Evolutionary conservation across 2,113 vertebrate species (phyloP), one percentile per base, ranked within the genome.

Genomic region (Eptesicus fuscus): DNA sequence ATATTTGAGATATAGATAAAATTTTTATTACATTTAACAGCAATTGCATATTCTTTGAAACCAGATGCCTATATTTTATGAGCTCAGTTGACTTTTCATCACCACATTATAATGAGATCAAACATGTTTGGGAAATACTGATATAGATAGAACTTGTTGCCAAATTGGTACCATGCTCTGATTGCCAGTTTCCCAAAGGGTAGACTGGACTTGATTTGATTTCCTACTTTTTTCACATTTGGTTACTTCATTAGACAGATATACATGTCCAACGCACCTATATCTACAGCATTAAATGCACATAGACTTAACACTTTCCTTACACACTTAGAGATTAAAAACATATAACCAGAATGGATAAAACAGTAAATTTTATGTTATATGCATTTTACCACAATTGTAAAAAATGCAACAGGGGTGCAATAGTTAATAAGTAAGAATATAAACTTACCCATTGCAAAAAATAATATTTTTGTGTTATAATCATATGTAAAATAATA

Each of bases 21-120:
- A 85, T 78, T 92, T 88, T 91, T 23, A 93, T 91, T 63, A 67
- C 61, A 30, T 65, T 65, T 53, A 73, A 51, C 4, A 90, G 25
- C 23, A 76, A 14, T 42, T 37, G 61, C 28, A n/a, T 90, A 88
- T 87, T 84, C 67, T 90, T 49, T 77, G 80, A 95, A 30, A 71
- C 9, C 6, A 22, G 28, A 73, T 95, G 63, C 51, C 70, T 86
- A 11, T 71, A 87, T 90, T 96, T 92, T 76, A 80, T 83, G 42
- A 92, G 44, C 23, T 93, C 82, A 80, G 20, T 56, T 96, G 80
- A 76, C 25, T 85, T 93, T 96, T 95, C 74, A 91, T 93, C 40
- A 83, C 30, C 51, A 85, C 59, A 32, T 93, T 88, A 22, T 84
- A 73, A 51, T 76, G 77, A 90, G 32, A 78, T 65, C 23, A 79